phyloP scores from a whole-genome alignment of 1,140 invertebrate species.

The Homarus americanus region DNA sequence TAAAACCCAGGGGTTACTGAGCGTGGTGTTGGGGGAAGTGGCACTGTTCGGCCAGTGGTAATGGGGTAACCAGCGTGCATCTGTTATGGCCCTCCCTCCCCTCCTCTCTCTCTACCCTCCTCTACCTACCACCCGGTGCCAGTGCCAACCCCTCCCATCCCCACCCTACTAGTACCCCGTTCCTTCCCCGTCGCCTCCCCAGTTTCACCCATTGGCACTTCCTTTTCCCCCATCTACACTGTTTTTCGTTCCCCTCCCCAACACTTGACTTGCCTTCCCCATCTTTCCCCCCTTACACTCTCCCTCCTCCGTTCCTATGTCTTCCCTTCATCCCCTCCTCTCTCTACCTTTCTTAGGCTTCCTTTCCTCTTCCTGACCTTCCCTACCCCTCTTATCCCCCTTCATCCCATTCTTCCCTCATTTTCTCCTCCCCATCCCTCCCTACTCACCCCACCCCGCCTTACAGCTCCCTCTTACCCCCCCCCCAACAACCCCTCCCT shows the following conservation, averaged over 20 bases:
- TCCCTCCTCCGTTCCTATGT: background rate
- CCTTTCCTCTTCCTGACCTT: background rate
- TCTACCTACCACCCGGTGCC: too few species aligned
- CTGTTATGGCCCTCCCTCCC: background rate
- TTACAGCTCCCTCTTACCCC: too few species aligned
- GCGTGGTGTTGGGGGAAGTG: slow-evolving; percentile 48
- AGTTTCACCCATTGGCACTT: too few species aligned
- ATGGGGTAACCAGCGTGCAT: slow-evolving; percentile 31
- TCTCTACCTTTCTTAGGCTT: background rate
- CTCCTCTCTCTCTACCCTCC: slow-evolving; percentile 5
- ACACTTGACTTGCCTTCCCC: too few species aligned
- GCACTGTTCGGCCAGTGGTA: slow-evolving; percentile 52
- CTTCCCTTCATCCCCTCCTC: background rate
- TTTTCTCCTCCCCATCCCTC: background rate
- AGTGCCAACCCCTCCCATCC: background rate
- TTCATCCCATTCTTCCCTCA: background rate
- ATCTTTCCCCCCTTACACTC: background rate
- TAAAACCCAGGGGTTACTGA: slow-evolving; percentile 45
- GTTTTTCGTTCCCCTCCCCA: too few species aligned
- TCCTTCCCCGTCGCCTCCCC: background rate
- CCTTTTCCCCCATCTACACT: too few species aligned
- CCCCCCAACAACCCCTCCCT: too few species aligned
- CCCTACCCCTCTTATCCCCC: background rate
- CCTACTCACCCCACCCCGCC: background rate
- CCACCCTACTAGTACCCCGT: background rate